Base-by-base conservation (phyloP, 2,888 invertebrate species). In the Cloeon dipterum region DNA sequence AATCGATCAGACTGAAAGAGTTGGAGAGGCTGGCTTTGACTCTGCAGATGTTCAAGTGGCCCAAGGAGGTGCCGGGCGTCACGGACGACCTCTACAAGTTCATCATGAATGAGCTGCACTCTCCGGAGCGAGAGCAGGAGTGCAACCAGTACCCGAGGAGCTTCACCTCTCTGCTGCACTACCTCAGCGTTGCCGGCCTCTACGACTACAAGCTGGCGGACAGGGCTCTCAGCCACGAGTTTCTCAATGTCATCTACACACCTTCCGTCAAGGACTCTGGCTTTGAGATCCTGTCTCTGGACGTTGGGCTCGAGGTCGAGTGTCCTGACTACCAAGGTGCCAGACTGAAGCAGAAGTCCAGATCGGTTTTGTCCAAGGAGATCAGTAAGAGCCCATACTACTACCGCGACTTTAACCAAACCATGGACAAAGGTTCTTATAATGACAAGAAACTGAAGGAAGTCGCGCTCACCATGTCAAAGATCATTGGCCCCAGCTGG, bases 201-300 rank as follows among this genome's bases (percentile, higher is more conserved):
- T 29, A 29, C n/a, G 7, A 7, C 14, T 16, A 11, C 7, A 13
- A n/a, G 5, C 16, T 14, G 10, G 16, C 16, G 5, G 29, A n/a
- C 29, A 29, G 16, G 29, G 16, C 16, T 25, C 14, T 35, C n/a
- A 13, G 21, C n/a, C 7, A 10, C 21, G 11, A 4, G 7, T 11
- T 23, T 14, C 16, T 2, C n/a, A 13, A 23, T 11, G n/a, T n/a
- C n/a, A n/a, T n/a, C n/a, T n/a, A n/a, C n/a, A n/a, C n/a, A 7
- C 23, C 17, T 13, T 35, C n/a, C 3, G 4, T 35, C 8, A 32
- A 34, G n/a, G 38, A 44, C 2, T 45, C 56, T 19, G 67, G 67
- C 1, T 59, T 68, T 42, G 74, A 76, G 53, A 53, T 75, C 38
- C 61, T 75, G 35, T 57, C 61, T 33, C 50, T 83, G 39, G 70